Evolutionary conservation across 2,888 invertebrate genomes (phyloP), one percentile per base, ranked within the genome.

Genomic region (Vesta saturnalis): DNA sequence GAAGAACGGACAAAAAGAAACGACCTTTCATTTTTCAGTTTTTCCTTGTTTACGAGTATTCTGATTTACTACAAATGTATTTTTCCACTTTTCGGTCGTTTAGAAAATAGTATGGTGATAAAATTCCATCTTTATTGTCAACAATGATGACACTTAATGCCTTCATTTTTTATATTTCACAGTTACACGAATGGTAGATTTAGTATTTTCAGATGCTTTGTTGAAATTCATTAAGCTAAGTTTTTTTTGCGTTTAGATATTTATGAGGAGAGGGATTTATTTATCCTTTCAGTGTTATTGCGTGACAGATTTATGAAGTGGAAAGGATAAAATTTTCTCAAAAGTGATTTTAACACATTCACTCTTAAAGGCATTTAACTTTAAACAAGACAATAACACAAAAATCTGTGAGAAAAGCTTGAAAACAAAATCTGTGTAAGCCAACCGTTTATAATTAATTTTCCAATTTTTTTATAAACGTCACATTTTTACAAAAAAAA

Each of bases 91-190:
- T 56, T 35, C 1, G 55, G 55, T 62, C 55, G 55, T 55, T 62
- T 39, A 55, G 10, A 21, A 39, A 55, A 62, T 21, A 55, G 18
- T 55, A 54, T 21, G 19, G 19, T 22, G 55, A 62, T 62, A 62
- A 46, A 63, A 63, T 55, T 47, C 15, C 22, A 22, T 46, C 23
- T 63, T 63, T 57, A 63, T 56, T 23, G 62, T 63, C 62, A 63
- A 63, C 56, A 56, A 56, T 56, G 46, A 21, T 43, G 58, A 58
- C 39, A 55, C 55, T 55, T 43, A 58, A 30, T 43, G 21, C 39
- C 58, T 49, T 18, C 18, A 18, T 49, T 49, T 49, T 49, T 49
- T 14, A 49, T 8, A 18, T 49, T 49, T 49, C 18, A 3, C 8
- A 49, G 47, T 14, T 18, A 39, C 39, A n/a, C 39, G 39, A 39